Evolutionary conservation across 1,140 invertebrate species (phyloP), one percentile per base, ranked within the genome.

Genomic region (Bombus cullumanus): DNA sequence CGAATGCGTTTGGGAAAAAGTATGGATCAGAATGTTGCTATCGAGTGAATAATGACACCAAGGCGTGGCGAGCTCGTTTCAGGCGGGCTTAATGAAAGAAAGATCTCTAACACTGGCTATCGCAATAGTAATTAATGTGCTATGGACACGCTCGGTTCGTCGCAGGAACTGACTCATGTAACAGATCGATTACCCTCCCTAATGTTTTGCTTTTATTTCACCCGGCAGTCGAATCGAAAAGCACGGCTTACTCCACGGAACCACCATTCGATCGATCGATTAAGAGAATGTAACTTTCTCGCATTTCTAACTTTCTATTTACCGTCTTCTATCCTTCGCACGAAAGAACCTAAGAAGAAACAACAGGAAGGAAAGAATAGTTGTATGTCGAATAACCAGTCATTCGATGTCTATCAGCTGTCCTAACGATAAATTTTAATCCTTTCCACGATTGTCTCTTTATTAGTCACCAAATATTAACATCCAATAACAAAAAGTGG

Each of bases 131-230:
- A 88, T 86, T 88, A 88, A 88, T 88, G 75, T 69, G 68, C 53
- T 41, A 59, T 22, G 79, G 75, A 86, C 87, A 88, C 87, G 87
- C 87, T 88, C 83, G 62, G 68, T n/a, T 81, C 73, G 78, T 78
- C 75, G 64, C 68, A 59, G 80, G 68, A 78, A 86, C 74, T 86
- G 79, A 79, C 74, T 86, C 87, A 75, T 86, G 47, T 68, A 79
- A 86, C 74, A 39, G 79, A 77, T 86, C 84, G 74, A 62, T 72
- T 66, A 66, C 64, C 47, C 34, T 1, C 6, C 25, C 31, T 28
- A 18, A 53, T 59, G 39, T 59, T 83, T 82, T 62, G 69, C 28
- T 71, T 64, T 69, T 72, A 37, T 57, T 69, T 28, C 31, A 9
- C 6, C 25, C 34, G n/a, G 10, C 13, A 22, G 43, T 34, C 25